These are phyloP conservation scores for Pterocles burchelli DNA, from an alignment of 2,113 vertebrate genomes.

Conservation along the genomic window DNA sequence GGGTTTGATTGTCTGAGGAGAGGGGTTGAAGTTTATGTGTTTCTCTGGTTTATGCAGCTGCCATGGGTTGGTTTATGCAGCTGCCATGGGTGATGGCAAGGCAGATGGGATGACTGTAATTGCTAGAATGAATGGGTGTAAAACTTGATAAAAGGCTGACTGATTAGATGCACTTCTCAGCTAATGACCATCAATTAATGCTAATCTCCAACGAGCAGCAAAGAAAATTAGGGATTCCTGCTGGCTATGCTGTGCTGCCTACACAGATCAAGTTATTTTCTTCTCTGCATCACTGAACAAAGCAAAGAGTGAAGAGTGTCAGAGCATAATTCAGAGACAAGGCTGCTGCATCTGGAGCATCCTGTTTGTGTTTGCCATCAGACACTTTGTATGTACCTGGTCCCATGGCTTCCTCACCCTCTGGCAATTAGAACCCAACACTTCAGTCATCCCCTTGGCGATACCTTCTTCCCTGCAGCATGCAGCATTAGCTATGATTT, in stretches of 20 bases:
- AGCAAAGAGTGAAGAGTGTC: not conserved
- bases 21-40: not conserved
- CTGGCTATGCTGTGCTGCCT: not conserved
- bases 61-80: not conserved
- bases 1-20: not conserved
- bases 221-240: not conserved
- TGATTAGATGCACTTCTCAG: conserved; percentile 27
- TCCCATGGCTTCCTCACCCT: not conserved
- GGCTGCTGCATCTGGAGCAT: not conserved
- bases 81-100: not conserved
- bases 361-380: not conserved
- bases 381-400: not conserved
- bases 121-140: not conserved
- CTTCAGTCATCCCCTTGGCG: not conserved
- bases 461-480: not conserved
- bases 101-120: not conserved
- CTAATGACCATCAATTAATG: conserved; percentile 33
- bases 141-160: not conserved
- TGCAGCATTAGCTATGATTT: not conserved
- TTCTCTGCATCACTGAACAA: not conserved
- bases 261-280: not conserved
- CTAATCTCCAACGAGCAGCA: not conserved
- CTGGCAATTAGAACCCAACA: not conserved
- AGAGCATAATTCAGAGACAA: not conserved
- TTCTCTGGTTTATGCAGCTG: not conserved